These are phyloP conservation scores for Magallana nippona DNA, from an alignment of 2,888 invertebrate genomes.

Conservation along the genomic window DNA sequence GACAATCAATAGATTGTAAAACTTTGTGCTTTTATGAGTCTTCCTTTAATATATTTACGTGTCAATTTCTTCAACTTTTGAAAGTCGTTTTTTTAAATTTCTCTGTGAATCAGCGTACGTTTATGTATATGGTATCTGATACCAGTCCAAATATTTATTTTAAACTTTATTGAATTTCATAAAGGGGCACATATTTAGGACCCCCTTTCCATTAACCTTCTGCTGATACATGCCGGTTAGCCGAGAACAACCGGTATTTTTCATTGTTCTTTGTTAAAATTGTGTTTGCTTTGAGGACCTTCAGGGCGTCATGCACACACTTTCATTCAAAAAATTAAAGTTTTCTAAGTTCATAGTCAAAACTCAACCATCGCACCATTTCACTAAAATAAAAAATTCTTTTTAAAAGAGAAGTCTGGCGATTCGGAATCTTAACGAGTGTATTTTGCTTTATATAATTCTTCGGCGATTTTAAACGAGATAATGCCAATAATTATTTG, in stretches of 20 bases:
- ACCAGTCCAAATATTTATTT: constrained; percentile 7
- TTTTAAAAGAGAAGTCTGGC: neutral
- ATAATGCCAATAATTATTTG: neutral
- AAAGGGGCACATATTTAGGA: constrained; percentile 9
- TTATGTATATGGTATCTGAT: neutral
- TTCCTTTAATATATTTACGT: neutral
- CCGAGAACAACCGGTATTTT: neutral
- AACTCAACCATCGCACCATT: constrained; percentile 10
- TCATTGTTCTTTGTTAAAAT: neutral
- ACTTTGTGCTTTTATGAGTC: no score
- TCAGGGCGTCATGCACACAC: neutral
- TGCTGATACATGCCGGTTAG: neutral
- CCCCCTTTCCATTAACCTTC: neutral
- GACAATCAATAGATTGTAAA: no score
- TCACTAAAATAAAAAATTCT: constrained; percentile 9
- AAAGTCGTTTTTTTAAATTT: no score
- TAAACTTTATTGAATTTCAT: constrained; percentile 6
- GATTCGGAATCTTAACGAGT: neutral
- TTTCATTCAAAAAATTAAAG: constrained; percentile 1
- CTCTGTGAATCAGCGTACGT: neutral
- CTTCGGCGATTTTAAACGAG: neutral
- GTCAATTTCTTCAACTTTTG: neutral
- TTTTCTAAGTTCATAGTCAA: neutral
- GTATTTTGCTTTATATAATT: neutral
- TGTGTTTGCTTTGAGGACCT: neutral